A percentile compares a stretch with the other conserved stretches of the same genome.
Evolutionary conservation across 2,113 vertebrate species (phyloP).

Genomic region (Hemibates koningsi): DNA sequence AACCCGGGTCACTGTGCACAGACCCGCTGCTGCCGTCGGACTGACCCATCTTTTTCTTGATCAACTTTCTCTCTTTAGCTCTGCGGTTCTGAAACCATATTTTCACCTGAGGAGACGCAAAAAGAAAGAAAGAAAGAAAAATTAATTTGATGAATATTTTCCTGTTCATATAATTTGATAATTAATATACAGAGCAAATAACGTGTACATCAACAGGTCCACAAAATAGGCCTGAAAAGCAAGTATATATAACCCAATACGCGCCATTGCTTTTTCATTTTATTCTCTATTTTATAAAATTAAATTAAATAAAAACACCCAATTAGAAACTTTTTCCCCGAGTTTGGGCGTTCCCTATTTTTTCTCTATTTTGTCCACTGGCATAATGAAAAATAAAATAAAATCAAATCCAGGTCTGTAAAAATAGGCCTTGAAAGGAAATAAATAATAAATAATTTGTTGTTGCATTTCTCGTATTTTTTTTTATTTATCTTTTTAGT

Average conservation of each 20-base stretch:
- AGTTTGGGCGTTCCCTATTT: not conserved
- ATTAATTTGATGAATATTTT: not conserved
- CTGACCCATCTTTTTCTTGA: slow-evolving; percentile 91
- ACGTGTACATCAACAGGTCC: not conserved
- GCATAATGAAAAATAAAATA: not conserved
- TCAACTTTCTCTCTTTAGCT: slow-evolving; percentile 89
- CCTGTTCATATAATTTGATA: not conserved
- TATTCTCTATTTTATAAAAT: not conserved
- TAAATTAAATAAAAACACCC: not conserved
- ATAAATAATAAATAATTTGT: not conserved
- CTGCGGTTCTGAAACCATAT: slow-evolving; percentile 96
- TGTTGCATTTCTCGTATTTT: not conserved
- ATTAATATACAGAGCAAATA: not conserved
- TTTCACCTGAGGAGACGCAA: slow-evolving; percentile 76
- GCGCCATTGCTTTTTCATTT: not conserved
- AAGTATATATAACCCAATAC: not conserved
- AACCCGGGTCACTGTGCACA: slow-evolving; percentile 88
- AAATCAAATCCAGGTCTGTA: not conserved
- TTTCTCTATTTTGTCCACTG: rapidly evolving
- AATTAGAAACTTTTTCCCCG: rapidly evolving
- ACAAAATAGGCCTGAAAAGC: not conserved
- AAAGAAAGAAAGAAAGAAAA: not conserved
- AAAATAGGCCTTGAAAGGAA: not conserved
- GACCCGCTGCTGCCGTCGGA: slow-evolving; percentile 84
- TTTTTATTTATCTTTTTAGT: not conserved